phyloP scores from a whole-genome alignment of 2,888 invertebrate genomes.

The Nycteola revayana region DNA sequence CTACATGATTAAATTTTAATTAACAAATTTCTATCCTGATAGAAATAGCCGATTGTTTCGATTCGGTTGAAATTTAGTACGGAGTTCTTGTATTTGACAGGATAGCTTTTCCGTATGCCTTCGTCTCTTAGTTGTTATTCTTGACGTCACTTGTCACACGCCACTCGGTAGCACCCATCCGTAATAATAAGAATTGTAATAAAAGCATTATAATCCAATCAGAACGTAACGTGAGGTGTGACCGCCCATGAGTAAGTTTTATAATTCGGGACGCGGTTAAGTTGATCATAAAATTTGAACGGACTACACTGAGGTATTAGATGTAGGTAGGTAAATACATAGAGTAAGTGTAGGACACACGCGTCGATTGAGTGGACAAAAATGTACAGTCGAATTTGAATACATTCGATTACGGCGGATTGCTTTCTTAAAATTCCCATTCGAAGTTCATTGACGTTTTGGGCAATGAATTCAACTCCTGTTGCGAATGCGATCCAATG shows the following conservation, averaged over 20 bases:
- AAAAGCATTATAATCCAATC: constrained; percentile 81
- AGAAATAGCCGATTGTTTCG: constrained; percentile 28
- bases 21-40: constrained; percentile 23
- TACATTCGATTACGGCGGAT: constrained; percentile 37
- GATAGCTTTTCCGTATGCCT: constrained; percentile 41
- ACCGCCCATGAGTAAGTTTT: constrained; percentile 70
- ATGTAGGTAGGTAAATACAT: too few species aligned
- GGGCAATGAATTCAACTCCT: constrained; percentile 29
- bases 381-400: constrained; percentile 28
- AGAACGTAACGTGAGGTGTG: constrained; percentile 66
- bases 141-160: constrained; percentile 63
- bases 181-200: constrained; percentile 78
- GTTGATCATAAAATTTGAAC: constrained; percentile 68
- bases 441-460: constrained; percentile 39
- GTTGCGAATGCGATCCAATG: constrained; percentile 22
- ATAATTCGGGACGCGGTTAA: constrained; percentile 65
- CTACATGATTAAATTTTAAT: too few species aligned
- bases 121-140: constrained; percentile 69
- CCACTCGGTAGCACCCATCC: constrained; percentile 66
- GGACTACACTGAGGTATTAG: constrained; percentile 61
- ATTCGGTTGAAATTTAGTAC: constrained; percentile 18
- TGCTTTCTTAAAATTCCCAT: constrained; percentile 35
- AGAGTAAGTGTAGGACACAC: constrained; percentile 45
- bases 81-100: constrained; percentile 21
- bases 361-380: constrained; percentile 35